Conservation (phyloP, 2,113 vertebrate genomes). For the Aegithalos caudatus region DNA sequence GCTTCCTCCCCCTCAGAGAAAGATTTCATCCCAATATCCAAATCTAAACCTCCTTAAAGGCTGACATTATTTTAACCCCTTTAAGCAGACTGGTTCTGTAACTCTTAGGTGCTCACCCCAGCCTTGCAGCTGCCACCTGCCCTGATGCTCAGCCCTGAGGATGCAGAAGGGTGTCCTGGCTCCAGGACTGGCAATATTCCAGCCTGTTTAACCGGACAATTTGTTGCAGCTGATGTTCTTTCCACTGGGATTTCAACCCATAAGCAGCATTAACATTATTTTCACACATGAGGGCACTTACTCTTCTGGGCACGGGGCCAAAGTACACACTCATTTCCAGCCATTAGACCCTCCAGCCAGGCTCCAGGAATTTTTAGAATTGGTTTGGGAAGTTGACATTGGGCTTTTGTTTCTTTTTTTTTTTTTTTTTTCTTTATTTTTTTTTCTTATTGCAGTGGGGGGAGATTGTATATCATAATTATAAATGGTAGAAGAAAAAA, state of each 20-base stretch:
- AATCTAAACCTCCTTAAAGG: accelerated
- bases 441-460: too few species aligned
- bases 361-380: constrained; percentile 33
- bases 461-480: background rate
- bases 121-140: background rate
- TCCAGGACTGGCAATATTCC: background rate
- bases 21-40: background rate
- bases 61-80: accelerated
- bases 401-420: constrained; percentile 12
- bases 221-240: constrained; percentile 60
- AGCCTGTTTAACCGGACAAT: constrained; percentile 52
- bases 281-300: constrained; percentile 73
- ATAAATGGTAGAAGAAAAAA: background rate
- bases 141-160: background rate
- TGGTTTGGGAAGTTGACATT: constrained; percentile 43
- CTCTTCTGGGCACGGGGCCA: constrained; percentile 46
- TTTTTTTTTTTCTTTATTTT: background rate
- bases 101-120: accelerated
- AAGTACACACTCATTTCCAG: constrained; percentile 54
- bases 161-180: background rate
- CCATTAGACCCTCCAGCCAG: constrained; percentile 37
- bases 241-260: constrained; percentile 62
- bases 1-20: background rate
- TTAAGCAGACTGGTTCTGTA: background rate
- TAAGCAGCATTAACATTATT: constrained; percentile 71